phyloP scores from a whole-genome alignment of 2,888 invertebrate species.

The Acrobasis consociella region DNA sequence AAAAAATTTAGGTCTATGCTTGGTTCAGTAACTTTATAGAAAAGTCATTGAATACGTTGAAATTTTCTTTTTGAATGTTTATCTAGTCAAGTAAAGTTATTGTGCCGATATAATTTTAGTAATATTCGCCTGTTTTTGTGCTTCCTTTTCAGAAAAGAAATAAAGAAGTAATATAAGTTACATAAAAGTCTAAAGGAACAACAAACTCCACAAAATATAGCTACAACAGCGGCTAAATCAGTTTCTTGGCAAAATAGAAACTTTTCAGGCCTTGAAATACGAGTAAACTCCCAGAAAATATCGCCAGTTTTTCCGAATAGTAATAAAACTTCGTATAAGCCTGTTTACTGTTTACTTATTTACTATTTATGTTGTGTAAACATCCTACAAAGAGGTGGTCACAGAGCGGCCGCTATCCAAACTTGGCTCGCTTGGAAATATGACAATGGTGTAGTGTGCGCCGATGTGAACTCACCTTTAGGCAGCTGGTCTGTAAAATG shows the following conservation, averaged over 20 bases:
- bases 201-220: not conserved
- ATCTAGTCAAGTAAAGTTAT: too few relatives aligned
- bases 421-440: slow-evolving; percentile 63
- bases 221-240: slow-evolving; percentile 5
- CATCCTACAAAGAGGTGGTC: slow-evolving; percentile 64
- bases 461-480: slow-evolving; percentile 71
- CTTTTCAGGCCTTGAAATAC: slow-evolving; percentile 8
- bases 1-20: too few relatives aligned
- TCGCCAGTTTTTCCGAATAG: slow-evolving; percentile 37
- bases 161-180: not conserved
- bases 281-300: slow-evolving; percentile 33
- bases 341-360: slow-evolving; percentile 65
- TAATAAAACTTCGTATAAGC: slow-evolving; percentile 64
- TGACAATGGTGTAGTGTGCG: slow-evolving; percentile 71
- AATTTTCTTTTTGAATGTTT: too few relatives aligned
- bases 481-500: slow-evolving; percentile 56
- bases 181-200: not conserved
- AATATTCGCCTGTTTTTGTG: too few relatives aligned
- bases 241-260: slow-evolving; percentile 4
- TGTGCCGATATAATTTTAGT: too few relatives aligned
- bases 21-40: too few relatives aligned
- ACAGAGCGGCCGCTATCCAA: slow-evolving; percentile 60
- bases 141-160: not conserved
- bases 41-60: too few relatives aligned
- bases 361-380: slow-evolving; percentile 71